A percentile compares a stretch with the other conserved stretches of the same genome.
Evolutionary conservation across 2,888 invertebrate genomes (phyloP).

Genomic region (Leptinotarsa juncta): DNA sequence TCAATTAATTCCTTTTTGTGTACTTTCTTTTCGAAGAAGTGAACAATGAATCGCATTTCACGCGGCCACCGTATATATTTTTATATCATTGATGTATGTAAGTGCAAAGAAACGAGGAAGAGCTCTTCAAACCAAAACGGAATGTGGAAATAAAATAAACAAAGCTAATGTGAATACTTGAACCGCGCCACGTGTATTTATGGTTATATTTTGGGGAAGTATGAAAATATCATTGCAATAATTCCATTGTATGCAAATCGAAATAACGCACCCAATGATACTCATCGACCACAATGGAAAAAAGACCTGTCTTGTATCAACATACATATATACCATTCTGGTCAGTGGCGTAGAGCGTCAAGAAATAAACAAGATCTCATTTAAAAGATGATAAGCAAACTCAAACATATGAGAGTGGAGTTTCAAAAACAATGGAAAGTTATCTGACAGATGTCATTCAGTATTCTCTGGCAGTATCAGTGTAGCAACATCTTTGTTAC

Average conservation of each 20-base stretch:
- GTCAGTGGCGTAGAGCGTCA: slow-evolving; percentile 34
- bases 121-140: not conserved
- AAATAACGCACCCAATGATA: slow-evolving; percentile 55
- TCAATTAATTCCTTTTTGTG: too few relatives aligned
- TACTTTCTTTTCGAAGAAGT: too few relatives aligned
- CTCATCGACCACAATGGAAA: slow-evolving; percentile 53
- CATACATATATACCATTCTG: slow-evolving; percentile 24
- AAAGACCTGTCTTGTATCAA: slow-evolving; percentile 39
- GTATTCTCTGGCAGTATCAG: too few relatives aligned
- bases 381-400: too few relatives aligned
- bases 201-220: slow-evolving; percentile 58
- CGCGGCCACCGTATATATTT: too few relatives aligned
- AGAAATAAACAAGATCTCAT: not conserved
- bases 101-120: too few relatives aligned
- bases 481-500: too few relatives aligned
- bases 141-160: slow-evolving; percentile 19
- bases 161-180: slow-evolving; percentile 31
- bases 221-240: slow-evolving; percentile 59
- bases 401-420: too few relatives aligned
- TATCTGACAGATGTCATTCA: too few relatives aligned
- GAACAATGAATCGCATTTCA: too few relatives aligned
- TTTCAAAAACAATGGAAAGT: too few relatives aligned
- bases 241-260: slow-evolving; percentile 60
- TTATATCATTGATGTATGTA: too few relatives aligned
- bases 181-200: slow-evolving; percentile 32